A percentile compares a stretch with the other conserved stretches of the same genome.
Conservation (phyloP, 2,888 invertebrate species). For the Dorcus parallelipipedus region DNA sequence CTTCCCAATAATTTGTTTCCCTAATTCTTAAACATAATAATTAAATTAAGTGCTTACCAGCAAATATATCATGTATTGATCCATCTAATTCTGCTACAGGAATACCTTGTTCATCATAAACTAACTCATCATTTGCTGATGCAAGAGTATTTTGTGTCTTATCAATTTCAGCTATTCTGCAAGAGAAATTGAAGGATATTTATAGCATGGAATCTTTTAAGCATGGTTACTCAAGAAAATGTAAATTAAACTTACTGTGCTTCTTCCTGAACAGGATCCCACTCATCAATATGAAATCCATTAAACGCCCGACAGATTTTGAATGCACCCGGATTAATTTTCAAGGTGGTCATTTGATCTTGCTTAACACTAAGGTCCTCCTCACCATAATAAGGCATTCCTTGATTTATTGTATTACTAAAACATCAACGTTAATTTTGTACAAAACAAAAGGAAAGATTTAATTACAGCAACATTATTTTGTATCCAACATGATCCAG, state of each 20-base stretch:
- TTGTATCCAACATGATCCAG: constrained; percentile 6
- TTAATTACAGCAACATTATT: neutral
- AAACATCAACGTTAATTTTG: neutral
- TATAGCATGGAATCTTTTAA: neutral
- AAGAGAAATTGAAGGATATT: no score
- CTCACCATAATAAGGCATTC: neutral
- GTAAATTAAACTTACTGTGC: constrained; percentile 1
- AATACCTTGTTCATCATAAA: constrained; percentile 34
- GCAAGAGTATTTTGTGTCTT: neutral
- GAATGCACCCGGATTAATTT: neutral
- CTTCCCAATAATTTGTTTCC: neutral
- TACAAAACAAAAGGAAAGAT: neutral
- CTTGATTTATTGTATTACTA: neutral
- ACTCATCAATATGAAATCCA: constrained; percentile 12
- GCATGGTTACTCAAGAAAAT: neutral
- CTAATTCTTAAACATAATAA: neutral
- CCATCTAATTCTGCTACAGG: constrained; percentile 46
- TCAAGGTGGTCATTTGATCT: neutral
- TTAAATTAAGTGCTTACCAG: constrained; percentile 27
- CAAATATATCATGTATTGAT: constrained; percentile 45
- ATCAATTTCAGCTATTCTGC: neutral
- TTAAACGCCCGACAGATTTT: neutral
- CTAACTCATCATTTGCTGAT: neutral
- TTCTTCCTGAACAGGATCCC: constrained; percentile 1
- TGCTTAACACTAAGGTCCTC: neutral